These are phyloP conservation scores for Leucopternis melanops DNA, from an alignment of 2,113 vertebrate species.

Conservation along the genomic window DNA sequence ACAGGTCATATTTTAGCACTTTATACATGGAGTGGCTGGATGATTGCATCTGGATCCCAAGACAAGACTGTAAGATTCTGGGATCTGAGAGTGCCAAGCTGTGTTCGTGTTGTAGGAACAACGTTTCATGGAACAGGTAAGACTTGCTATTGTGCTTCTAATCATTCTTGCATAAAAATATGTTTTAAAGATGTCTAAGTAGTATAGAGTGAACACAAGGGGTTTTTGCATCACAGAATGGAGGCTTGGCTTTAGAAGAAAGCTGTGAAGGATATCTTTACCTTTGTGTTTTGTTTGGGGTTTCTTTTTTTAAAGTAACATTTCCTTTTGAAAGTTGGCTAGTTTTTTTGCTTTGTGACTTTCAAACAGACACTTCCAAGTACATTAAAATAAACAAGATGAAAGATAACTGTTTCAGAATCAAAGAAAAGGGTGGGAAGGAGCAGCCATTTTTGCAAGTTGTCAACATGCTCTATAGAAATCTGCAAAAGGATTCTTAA, in stretches of 20 bases:
- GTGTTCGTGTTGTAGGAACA: constrained; percentile 95
- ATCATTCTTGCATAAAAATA: neutral
- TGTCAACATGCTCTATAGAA: neutral
- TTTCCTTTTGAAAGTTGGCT: neutral
- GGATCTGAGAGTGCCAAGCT: constrained; percentile 96
- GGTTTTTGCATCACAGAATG: rapidly evolving
- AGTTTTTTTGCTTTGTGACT: neutral
- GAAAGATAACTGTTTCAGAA: neutral
- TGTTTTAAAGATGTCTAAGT: neutral
- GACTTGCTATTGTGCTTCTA: neutral
- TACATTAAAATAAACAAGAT: neutral
- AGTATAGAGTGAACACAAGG: neutral
- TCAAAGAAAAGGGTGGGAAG: neutral
- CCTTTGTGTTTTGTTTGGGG: neutral
- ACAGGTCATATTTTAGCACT: constrained; percentile 96
- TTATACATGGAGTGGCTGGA: constrained; percentile 98
- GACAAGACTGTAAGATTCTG: constrained; percentile 98
- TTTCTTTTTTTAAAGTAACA: neutral
- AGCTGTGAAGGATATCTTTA: neutral
- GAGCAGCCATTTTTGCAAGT: neutral
- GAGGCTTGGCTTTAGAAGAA: neutral
- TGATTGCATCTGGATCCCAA: constrained; percentile 97
- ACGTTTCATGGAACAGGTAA: constrained; percentile 95
- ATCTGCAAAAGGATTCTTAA: neutral
- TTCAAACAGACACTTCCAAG: neutral